A percentile compares a stretch with the other conserved stretches of the same genome.
These are phyloP conservation scores for Micronycteris hirsuta DNA, from an alignment of 2,113 vertebrate genomes.

Conservation along the genomic window DNA sequence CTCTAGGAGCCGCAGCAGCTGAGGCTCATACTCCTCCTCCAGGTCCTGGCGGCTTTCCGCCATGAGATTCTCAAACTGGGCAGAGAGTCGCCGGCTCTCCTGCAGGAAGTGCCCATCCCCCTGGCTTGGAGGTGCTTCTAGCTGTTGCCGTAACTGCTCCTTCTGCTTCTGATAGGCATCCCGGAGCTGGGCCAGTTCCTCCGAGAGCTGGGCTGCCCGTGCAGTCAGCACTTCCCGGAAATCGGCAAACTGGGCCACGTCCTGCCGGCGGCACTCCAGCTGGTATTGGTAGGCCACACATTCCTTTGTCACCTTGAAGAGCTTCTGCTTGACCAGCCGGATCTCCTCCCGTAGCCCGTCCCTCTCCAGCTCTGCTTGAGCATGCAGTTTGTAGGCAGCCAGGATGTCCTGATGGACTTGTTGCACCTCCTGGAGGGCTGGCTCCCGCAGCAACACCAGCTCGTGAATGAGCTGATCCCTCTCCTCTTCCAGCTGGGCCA, in stretches of 20 bases:
- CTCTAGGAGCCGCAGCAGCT: conserved; percentile 88
- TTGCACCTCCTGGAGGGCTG: conserved; percentile 82
- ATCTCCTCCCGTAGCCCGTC: conserved; percentile 87
- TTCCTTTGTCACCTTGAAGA: conserved; percentile 89
- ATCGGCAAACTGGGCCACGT: conserved; percentile 82
- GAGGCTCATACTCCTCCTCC: conserved; percentile 91
- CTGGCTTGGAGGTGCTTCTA: conserved; percentile 75
- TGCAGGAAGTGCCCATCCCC: conserved; percentile 83
- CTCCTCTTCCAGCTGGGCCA: conserved; percentile 85
- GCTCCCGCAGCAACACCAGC: conserved; percentile 84
- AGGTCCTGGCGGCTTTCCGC: conserved; percentile 85
- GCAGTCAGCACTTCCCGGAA: conserved; percentile 83
- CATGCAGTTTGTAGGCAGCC: conserved; percentile 84
- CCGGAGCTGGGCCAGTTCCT: conserved; percentile 82
- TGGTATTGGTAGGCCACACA: conserved; percentile 88
- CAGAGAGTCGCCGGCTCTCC: conserved; percentile 84
- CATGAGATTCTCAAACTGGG: conserved; percentile 90
- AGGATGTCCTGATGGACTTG: conserved; percentile 85
- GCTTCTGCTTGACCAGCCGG: conserved; percentile 84
- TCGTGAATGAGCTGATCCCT: conserved; percentile 87
- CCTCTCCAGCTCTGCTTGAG: conserved; percentile 88
- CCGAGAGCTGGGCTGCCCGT: conserved; percentile 82
- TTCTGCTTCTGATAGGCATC: conserved; percentile 84
- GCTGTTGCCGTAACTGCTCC: conserved; percentile 74
- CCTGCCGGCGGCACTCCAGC: conserved; percentile 83